A percentile compares a stretch with the other conserved stretches of the same genome.
These are phyloP conservation scores for Geophilus truncorum DNA, from an alignment of 2,888 invertebrate genomes.

Conservation along the genomic window DNA sequence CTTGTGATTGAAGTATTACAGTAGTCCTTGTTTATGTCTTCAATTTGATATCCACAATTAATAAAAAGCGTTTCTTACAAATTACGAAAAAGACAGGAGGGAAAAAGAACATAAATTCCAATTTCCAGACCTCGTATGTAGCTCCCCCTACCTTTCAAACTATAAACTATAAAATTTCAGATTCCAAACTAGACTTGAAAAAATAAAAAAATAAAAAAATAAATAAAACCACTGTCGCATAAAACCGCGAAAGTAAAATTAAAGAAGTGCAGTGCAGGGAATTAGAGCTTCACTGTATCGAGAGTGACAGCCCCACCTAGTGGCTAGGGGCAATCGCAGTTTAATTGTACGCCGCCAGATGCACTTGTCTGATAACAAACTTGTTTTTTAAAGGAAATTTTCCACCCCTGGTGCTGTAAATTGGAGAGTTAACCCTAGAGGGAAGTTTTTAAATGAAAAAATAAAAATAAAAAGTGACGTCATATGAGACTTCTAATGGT, in stretches of 20 bases:
- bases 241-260: not conserved
- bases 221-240: not conserved
- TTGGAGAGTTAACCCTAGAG: not conserved
- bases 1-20: too few species aligned
- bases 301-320: slow-evolving; percentile 7
- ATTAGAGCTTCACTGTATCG: not conserved
- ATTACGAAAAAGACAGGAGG: too few species aligned
- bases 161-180: too few species aligned
- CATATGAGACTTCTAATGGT: not conserved
- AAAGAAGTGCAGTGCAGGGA: not conserved
- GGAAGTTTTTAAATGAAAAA: not conserved
- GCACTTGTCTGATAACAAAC: not conserved
- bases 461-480: not conserved
- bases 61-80: too few species aligned
- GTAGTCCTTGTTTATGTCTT: too few species aligned
- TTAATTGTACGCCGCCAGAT: slow-evolving; percentile 20
- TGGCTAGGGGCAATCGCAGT: slow-evolving; percentile 10
- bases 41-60: too few species aligned
- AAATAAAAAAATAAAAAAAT: not conserved
- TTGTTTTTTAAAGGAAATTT: not conserved
- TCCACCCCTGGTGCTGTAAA: not conserved
- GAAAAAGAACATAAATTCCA: too few species aligned
- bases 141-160: too few species aligned
- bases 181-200: not conserved
- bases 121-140: too few species aligned